Percentiles rank a stretch among this genome's conserved stretches.
Evolutionary conservation across 2,888 invertebrate species (phyloP).

Genomic region (Lasioglossum marginatum): DNA sequence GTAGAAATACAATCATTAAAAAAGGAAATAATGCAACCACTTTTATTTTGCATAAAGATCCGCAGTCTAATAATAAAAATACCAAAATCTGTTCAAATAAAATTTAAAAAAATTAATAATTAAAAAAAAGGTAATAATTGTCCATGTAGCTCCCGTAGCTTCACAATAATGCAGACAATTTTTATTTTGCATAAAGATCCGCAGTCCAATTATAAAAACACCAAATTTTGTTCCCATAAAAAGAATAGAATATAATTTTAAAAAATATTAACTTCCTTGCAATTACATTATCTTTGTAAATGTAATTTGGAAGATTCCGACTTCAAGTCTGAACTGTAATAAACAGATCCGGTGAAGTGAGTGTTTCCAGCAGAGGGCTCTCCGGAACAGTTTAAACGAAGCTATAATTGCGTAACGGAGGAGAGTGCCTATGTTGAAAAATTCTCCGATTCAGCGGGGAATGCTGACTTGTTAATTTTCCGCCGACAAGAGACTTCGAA

Average conservation of each 20-base stretch:
- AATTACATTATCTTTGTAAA: too few species aligned
- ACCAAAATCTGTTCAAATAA: too few species aligned
- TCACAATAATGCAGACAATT: too few species aligned
- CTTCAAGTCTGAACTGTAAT: background rate
- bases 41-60: too few species aligned
- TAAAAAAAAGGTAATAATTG: too few species aligned
- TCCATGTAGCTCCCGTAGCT: too few species aligned
- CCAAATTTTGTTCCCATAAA: background rate
- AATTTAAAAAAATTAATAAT: too few species aligned
- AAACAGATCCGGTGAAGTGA: background rate
- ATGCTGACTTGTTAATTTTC: background rate
- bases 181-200: background rate
- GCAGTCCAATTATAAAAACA: background rate
- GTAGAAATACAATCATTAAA: too few species aligned
- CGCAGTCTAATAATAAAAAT: too few species aligned
- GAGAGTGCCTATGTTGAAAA: background rate
- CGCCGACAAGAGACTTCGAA: background rate
- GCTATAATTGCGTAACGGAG: background rate
- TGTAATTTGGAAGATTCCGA: background rate
- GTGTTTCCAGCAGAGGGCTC: background rate
- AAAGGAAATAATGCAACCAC: too few species aligned
- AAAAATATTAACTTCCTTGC: background rate
- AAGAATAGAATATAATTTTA: background rate
- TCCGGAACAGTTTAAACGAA: background rate
- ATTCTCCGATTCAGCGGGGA: background rate